Evolutionary conservation across 2,797 vertebrate genomes (phyloP).

Genomic region (Trachurus trachurus): DNA sequence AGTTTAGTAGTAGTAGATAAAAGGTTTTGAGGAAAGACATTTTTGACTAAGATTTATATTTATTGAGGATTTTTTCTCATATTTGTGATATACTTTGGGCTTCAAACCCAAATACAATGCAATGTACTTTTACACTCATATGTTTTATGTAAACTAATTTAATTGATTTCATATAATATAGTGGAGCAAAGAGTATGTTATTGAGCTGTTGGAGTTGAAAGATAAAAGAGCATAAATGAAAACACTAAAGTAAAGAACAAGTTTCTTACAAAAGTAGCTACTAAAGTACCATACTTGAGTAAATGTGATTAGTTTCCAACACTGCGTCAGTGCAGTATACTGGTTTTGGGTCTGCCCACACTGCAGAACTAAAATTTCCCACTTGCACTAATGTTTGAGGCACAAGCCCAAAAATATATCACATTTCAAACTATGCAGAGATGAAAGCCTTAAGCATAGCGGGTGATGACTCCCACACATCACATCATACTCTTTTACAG

Average conservation of each 20-base stretch:
- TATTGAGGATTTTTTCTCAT: not conserved
- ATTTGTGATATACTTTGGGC: not conserved
- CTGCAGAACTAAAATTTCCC: not conserved
- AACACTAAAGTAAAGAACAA: not conserved
- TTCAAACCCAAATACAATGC: not conserved
- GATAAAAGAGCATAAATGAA: not conserved
- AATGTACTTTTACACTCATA: not conserved
- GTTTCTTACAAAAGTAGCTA: not conserved
- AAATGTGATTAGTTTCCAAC: slow-evolving; percentile 6
- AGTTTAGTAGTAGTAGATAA: not conserved
- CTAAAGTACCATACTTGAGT: not conserved
- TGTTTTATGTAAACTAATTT: not conserved
- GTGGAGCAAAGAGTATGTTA: too few species aligned
- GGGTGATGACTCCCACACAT: not conserved
- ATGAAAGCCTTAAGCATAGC: slow-evolving; percentile 2
- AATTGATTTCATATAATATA: too few species aligned
- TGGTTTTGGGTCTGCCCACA: slow-evolving; percentile 13
- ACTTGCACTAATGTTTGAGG: not conserved
- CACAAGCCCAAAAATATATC: not conserved
- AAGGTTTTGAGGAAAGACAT: not conserved
- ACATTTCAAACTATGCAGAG: not conserved
- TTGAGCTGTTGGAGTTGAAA: not conserved
- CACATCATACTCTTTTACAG: not conserved
- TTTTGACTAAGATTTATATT: not conserved
- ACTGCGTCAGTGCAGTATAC: slow-evolving; percentile 3